Evolutionary conservation across 2,888 invertebrate species (phyloP), one percentile per base, ranked within the genome.

Genomic region (Apamea anceps): DNA sequence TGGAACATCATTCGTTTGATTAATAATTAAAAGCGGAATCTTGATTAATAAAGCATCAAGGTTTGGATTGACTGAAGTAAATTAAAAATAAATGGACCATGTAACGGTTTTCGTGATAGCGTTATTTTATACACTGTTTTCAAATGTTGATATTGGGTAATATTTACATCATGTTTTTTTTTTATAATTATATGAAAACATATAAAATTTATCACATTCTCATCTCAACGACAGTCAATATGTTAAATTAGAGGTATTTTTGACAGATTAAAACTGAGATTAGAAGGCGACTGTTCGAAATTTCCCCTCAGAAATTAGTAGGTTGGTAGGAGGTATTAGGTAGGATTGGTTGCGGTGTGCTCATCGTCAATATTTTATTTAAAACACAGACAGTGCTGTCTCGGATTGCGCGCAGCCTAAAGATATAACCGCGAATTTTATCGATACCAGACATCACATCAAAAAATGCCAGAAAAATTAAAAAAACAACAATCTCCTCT

Each of bases 401-500:
- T 32, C 25, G 2, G 10, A 1, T 4, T 7, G 4, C 18, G 4
- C 4, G 1, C 2, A 15, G 1, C 13, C n/a, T 32, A 42, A 48
- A 12, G 4, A 51, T 13, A 48, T 21, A 48, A 48, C 25, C 1
- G 15, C 18, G 1, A 48, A 68, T 54, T 62, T 65, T 42, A 81
- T 74, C 77, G 42, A 63, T 71, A 57, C 21, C 65, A 74, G 48
- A 62, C 67, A 67, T 21, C 28, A 10, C 25, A 72, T 62, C 0
- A 54, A 76, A 68, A 81, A 68, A 70, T n/a, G 8, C 1, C n/a
- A 70, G 21, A 42, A 42, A 63, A 66, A 65, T n/a, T 45, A 54
- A 86, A 87, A 81, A 80, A 82, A 73, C 70, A 70, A 72, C 77
- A 87, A 89, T 88, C 88, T 89, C 70, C 42, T 80, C 81, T 89